Percentiles rank a stretch among this genome's conserved stretches.
These are phyloP conservation scores for Holothuria leucospilota DNA, from an alignment of 53 echinoderm and acorn worm genomes.

Conservation along the genomic window DNA sequence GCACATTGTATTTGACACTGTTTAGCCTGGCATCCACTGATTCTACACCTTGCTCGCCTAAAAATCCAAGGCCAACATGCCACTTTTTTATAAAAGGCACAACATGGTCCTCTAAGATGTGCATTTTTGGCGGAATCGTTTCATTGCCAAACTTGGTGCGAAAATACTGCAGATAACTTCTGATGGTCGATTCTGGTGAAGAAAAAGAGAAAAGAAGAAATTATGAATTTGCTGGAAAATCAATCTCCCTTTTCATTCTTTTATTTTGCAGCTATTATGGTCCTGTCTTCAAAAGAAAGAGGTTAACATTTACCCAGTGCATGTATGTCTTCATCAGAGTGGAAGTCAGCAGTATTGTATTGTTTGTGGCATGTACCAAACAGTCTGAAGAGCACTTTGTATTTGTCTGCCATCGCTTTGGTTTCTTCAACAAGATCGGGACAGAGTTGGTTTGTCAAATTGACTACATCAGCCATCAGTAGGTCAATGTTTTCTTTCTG, in stretches of 20 bases:
- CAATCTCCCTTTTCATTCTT: background rate
- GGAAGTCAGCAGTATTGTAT: background rate
- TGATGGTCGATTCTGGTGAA: background rate
- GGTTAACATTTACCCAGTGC: background rate
- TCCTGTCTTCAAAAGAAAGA: background rate
- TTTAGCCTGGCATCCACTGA: background rate
- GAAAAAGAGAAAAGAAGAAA: background rate
- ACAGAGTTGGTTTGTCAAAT: background rate
- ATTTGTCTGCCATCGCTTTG: background rate
- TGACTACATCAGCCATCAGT: background rate
- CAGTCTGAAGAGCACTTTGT: background rate
- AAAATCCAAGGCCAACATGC: conserved; percentile 7
- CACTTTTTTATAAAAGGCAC: background rate
- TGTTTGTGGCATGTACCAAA: background rate
- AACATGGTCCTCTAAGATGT: background rate
- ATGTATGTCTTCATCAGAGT: background rate
- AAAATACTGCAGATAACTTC: background rate
- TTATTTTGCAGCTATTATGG: background rate
- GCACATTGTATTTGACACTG: background rate
- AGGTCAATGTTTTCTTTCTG: conserved; percentile 18
- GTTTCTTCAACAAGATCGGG: background rate
- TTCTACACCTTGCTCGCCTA: background rate
- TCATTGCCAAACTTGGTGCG: background rate
- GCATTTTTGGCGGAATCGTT: background rate
- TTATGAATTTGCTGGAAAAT: background rate